Base-by-base conservation (phyloP, 2,797 vertebrate species). In the Eidolon dupreanum region DNA sequence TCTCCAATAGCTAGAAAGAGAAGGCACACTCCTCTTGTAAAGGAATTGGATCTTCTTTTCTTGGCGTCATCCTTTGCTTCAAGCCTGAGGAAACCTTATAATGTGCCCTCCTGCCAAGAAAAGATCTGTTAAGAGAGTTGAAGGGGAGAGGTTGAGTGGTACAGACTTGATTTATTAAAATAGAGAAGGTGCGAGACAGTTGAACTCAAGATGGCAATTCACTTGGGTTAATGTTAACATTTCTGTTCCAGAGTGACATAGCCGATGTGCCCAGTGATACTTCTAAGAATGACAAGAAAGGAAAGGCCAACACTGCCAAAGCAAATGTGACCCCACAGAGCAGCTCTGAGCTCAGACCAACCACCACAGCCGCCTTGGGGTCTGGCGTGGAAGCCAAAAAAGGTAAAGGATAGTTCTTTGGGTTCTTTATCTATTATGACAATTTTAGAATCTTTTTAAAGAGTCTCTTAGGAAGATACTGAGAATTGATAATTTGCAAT, bases 211-310 rank as follows among this genome's bases (percentile, higher is more conserved):
- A 57, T 55, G n/a, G 10, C 57, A 41, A 19, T 65, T 71, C 49
- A 9, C 75, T 90, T 61, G 16, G 55, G 31, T 5, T 7, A 24
- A 3, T 49, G 5, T 53, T 61, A 61, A 89, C 66, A 10, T 95
- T 97, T 98, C 70, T 77, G 0, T 96, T 98, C 70, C 96, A 99
- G 99, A 99, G 99, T 75, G 99, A 99, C 97, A 99, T 99, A 89
- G 99, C 99, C 1, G 99, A 99, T 22, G 99, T 99, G 97, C 99
- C 99, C 97, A 99, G 99, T 79, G 99, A 99, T 98, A 99, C 98
- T 87, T 99, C 99, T 1, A 99, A 99, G 98, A 99, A 99, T 0
- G 99, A 99, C 92, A 99, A 99, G 95, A 99, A 99, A 98, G 99
- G 99, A 95, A 99, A 99, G 97, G 98, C 99, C 53, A 99, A 99